Evolutionary conservation across 2,113 vertebrate genomes (phyloP).

Genomic region (Porphyrio hochstetteri): DNA sequence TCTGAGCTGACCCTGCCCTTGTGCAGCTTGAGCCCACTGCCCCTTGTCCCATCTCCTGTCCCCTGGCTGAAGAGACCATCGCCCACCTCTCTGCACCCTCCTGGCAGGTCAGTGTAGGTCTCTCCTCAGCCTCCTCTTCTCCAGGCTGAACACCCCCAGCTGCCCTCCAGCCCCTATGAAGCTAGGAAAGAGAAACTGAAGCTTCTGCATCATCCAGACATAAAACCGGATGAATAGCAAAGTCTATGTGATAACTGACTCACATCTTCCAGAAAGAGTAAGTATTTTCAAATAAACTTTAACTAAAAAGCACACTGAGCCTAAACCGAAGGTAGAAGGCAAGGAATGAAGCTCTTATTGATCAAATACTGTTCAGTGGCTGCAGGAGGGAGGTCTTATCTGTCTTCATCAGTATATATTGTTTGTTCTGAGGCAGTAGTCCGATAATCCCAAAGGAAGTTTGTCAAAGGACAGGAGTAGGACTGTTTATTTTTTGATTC

Average conservation of each 20-base stretch:
- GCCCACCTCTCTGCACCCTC: no score
- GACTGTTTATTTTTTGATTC: background rate
- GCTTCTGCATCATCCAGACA: background rate
- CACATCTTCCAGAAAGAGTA: background rate
- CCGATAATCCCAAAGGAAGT: background rate
- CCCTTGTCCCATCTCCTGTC: no score
- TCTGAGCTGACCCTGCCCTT: no score
- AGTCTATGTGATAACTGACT: background rate
- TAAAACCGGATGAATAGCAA: background rate
- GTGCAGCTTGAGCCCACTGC: no score
- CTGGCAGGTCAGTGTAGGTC: no score
- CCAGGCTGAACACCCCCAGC: no score
- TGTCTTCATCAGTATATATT: background rate
- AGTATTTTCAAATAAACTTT: background rate
- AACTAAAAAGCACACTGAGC: background rate
- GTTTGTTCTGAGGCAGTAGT: background rate
- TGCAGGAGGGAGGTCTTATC: background rate
- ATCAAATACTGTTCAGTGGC: background rate
- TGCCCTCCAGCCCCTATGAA: background rate
- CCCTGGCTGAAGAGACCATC: no score
- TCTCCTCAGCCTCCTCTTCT: no score
- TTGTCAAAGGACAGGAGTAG: background rate
- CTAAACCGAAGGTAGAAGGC: background rate
- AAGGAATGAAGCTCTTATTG: background rate
- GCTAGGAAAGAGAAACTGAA: background rate